Base-by-base conservation (phyloP, 2,113 vertebrate species). In the Psammodynastes pulverulentus region DNA sequence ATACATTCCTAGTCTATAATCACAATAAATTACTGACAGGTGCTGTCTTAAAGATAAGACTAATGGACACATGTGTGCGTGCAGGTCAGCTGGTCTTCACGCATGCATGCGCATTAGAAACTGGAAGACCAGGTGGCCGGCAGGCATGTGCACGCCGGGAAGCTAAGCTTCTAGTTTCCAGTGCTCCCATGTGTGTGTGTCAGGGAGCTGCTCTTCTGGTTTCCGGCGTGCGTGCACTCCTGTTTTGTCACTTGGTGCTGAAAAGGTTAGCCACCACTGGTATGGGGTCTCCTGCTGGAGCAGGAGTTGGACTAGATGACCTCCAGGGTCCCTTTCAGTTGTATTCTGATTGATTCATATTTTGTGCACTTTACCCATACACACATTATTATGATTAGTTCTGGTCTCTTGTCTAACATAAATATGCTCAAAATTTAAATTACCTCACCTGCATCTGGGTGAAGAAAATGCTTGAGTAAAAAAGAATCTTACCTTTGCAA, bases 401-500 rank as follows among this genome's bases (percentile, higher is more conserved):
- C 72, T 43, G 34, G 62, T 89, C 29, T 29, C 45, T 58, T 45
- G 46, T n/a, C 26, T 8, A 12, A 45, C 43, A 48, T 58, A 48
- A 46, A 89, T 4, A 29, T 89, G 58, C 43, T 19, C 26, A 89
- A 45, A 15, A 21, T 67, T 23, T 39, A 90, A 26, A 79, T 34
- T 24, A 26, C 15, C 2, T 15, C 24, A 5, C 43, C 2, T 56
- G 23, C 54, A 45, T 23, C 2, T 21, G 21, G 17, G 46, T 52
- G 29, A 90, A 67, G 58, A 49, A 89, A 29, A 51, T 88, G 34
- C 54, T 94, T 43, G 84, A 2, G 15, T 29, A 7, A 89, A 79
- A 92, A 90, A 56, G 45, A 12, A 58, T 51, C 86, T 96, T 97
- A 98, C 98, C 98, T 98, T 98, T 94, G 98, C 98, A 86, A 98